Percentiles rank a stretch among this genome's conserved stretches.
Conservation (phyloP, 2,888 invertebrate genomes). For the Drosophila putrida region DNA sequence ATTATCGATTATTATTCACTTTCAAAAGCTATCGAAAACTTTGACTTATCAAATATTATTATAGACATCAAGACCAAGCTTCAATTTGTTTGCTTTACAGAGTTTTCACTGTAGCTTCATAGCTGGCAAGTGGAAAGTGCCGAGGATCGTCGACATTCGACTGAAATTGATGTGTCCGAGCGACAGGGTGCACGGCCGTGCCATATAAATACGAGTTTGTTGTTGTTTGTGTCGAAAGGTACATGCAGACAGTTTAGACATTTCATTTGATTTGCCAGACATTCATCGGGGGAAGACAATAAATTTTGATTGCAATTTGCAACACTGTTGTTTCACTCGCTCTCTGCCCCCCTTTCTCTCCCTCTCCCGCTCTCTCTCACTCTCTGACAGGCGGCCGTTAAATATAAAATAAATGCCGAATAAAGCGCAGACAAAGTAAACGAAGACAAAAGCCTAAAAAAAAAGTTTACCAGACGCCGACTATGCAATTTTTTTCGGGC, state of each 20-base stretch:
- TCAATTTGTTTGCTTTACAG: not conserved
- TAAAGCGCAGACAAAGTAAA: slow-evolving; percentile 51
- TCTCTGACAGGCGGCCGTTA: slow-evolving; percentile 28
- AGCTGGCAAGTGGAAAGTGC: slow-evolving; percentile 1
- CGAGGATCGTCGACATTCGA: slow-evolving; percentile 17
- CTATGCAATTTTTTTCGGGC: slow-evolving; percentile 54
- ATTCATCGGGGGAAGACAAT: slow-evolving; percentile 66
- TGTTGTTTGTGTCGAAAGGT: slow-evolving; percentile 33
- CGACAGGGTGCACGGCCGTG: slow-evolving; percentile 55
- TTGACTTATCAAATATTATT: not conserved
- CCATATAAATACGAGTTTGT: slow-evolving; percentile 57
- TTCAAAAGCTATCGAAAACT: slow-evolving; percentile 3
- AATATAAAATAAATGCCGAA: slow-evolving; percentile 54
- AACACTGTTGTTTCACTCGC: slow-evolving; percentile 45
- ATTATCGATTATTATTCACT: not conserved
- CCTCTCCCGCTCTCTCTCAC: not conserved
- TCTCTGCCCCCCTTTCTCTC: not conserved
- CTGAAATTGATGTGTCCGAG: slow-evolving; percentile 60
- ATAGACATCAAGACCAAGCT: not conserved
- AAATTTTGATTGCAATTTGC: slow-evolving; percentile 72
- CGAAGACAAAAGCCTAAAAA: slow-evolving; percentile 46
- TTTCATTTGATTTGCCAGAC: slow-evolving; percentile 65
- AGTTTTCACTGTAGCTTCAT: not conserved
- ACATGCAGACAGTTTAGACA: slow-evolving; percentile 56
- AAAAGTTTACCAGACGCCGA: slow-evolving; percentile 58